Conservation (phyloP, 1,140 invertebrate species). For the Drosophila repletoides region DNA sequence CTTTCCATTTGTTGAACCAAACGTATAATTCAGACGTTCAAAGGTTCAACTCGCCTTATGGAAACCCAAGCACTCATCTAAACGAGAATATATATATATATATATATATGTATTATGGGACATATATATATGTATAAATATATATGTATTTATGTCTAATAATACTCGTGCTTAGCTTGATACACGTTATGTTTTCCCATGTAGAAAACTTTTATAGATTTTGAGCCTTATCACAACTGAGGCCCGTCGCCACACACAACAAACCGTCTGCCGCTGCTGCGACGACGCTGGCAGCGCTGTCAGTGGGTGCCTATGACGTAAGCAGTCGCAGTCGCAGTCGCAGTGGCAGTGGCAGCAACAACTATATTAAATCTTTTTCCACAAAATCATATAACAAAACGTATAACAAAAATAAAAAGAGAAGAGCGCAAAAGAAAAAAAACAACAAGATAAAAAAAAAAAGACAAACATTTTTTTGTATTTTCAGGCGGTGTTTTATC, state of each 20-base stretch:
- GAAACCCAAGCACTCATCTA: neutral
- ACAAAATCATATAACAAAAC: constrained; percentile 35
- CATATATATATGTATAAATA: neutral
- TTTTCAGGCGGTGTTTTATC: constrained; percentile 54
- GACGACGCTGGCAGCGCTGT: constrained; percentile 5
- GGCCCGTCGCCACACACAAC: constrained; percentile 2
- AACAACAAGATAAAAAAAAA: constrained; percentile 43
- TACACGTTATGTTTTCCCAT: constrained; percentile 10
- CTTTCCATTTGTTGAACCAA: no score
- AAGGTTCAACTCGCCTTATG: neutral
- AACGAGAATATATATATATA: neutral
- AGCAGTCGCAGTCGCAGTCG: constrained; percentile 21
- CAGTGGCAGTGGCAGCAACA: constrained; percentile 11
- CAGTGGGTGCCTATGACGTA: constrained; percentile 55
- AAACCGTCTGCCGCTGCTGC: constrained; percentile 3
- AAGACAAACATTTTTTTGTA: constrained; percentile 31
- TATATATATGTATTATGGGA: neutral
- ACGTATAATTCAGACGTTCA: no score
- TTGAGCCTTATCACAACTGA: constrained; percentile 52
- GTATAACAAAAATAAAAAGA: constrained; percentile 36
- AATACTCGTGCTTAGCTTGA: no score
- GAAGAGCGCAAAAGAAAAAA: constrained; percentile 23
- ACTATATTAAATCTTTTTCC: constrained; percentile 65
- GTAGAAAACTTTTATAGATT: constrained; percentile 54
- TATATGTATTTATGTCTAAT: neutral